Conservation (phyloP, 2,113 vertebrate genomes). For the Raphicerus campestris region DNA sequence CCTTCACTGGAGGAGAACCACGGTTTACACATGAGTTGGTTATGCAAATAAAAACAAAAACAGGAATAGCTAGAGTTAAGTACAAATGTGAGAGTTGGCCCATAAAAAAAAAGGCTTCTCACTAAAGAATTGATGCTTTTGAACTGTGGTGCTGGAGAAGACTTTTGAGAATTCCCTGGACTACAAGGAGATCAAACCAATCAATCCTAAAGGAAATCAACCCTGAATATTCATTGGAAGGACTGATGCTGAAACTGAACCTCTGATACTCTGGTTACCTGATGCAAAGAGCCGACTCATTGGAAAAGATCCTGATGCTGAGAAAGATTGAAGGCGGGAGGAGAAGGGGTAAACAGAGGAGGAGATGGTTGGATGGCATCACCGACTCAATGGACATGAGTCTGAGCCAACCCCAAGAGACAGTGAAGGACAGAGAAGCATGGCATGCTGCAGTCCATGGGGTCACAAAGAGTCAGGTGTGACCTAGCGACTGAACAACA, state of each 20-base stretch:
- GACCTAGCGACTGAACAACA: not conserved
- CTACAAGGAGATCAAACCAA: not conserved
- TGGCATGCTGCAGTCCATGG: not conserved
- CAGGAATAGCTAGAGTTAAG: not conserved
- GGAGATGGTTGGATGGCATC: not conserved
- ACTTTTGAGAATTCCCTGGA: not conserved
- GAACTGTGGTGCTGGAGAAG: not conserved
- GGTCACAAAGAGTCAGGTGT: not conserved
- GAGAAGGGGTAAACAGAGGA: not conserved
- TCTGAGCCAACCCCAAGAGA: not conserved
- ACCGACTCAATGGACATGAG: not conserved
- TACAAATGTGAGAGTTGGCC: not conserved
- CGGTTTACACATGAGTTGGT: not conserved
- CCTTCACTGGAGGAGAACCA: not conserved
- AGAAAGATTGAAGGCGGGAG: not conserved
- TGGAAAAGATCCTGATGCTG: not conserved
- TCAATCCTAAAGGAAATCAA: not conserved
- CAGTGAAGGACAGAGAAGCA: not conserved
- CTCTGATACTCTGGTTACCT: not conserved
- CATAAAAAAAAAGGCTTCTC: not conserved
- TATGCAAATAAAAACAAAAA: not conserved
- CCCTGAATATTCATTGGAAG: not conserved
- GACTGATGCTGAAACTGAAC: not conserved
- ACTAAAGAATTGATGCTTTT: not conserved
- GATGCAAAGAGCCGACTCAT: rapidly evolving